phyloP scores from a whole-genome alignment of 2,113 vertebrate species.

The Acinonyx jubatus region DNA sequence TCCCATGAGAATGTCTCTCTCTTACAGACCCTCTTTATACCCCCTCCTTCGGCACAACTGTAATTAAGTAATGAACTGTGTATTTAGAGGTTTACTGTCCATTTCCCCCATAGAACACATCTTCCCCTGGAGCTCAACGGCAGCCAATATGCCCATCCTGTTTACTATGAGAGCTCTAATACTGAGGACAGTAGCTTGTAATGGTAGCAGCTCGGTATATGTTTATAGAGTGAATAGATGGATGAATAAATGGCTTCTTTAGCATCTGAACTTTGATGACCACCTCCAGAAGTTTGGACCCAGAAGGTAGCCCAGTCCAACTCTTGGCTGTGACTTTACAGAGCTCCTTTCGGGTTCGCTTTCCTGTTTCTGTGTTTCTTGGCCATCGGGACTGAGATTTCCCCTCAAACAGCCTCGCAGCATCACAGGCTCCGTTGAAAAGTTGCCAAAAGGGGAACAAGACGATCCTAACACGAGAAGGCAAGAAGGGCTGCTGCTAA shows the following conservation, averaged over 20 bases:
- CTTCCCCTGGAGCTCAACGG: not conserved
- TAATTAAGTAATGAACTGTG: not conserved
- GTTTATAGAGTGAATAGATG: not conserved
- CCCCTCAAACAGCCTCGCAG: conserved; percentile 25
- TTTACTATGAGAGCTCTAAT: not conserved
- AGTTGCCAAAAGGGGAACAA: conserved; percentile 43
- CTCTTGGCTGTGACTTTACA: not conserved
- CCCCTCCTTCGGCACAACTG: not conserved
- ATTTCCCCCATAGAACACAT: not conserved
- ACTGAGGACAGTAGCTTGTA: accelerated
- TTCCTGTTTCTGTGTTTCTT: not conserved
- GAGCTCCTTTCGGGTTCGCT: not conserved
- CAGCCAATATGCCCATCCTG: not conserved
- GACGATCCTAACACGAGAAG: not conserved
- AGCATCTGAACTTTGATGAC: not conserved
- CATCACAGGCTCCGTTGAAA: not conserved
- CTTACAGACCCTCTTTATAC: not conserved
- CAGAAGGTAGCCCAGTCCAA: not conserved
- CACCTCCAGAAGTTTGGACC: not conserved
- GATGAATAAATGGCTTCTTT: not conserved
- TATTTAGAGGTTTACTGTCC: not conserved
- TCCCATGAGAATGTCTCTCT: not conserved
- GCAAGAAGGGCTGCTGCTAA: conserved; percentile 1
- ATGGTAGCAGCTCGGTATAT: not conserved
- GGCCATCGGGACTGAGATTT: conserved; percentile 2